A percentile compares a stretch with the other conserved stretches of the same genome.
Evolutionary conservation across 2,888 invertebrate species (phyloP).

Genomic region (Lysandra bellargus): DNA sequence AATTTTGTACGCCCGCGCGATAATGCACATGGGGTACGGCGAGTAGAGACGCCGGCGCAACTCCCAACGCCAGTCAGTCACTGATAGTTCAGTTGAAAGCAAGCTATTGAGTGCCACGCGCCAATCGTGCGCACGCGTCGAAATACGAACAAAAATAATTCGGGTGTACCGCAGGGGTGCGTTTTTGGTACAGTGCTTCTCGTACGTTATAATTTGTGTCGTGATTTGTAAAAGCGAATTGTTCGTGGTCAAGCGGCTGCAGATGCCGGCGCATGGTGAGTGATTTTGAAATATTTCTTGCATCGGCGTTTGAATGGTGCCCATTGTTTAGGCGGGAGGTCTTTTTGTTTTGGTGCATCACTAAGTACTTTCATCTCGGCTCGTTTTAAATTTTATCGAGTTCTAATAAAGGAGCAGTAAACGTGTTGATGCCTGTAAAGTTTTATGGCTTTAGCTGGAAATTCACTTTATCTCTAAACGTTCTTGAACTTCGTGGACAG

Average conservation of each 20-base stretch:
- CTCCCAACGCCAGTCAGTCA: constrained; percentile 55
- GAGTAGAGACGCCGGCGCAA: constrained; percentile 62
- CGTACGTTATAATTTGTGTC: constrained; percentile 47
- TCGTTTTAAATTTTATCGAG: constrained; percentile 59
- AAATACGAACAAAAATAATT: constrained; percentile 58
- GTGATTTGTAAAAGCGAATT: constrained; percentile 52
- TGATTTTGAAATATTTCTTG: constrained; percentile 61
- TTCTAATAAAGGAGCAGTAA: constrained; percentile 69
- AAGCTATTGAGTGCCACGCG: constrained; percentile 65
- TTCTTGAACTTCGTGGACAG: constrained; percentile 52
- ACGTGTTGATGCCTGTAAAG: constrained; percentile 58
- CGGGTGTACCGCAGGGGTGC: constrained; percentile 62
- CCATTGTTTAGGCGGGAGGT: constrained; percentile 62
- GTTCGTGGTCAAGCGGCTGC: constrained; percentile 56
- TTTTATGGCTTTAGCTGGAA: constrained; percentile 64
- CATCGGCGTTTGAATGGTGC: constrained; percentile 63
- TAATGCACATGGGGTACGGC: constrained; percentile 70
- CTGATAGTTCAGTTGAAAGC: constrained; percentile 60
- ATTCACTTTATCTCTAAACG: constrained; percentile 58
- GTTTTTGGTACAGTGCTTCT: constrained; percentile 58
- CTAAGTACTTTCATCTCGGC: constrained; percentile 61
- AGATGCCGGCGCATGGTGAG: constrained; percentile 75
- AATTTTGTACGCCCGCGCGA: constrained; percentile 53
- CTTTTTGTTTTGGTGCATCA: constrained; percentile 55
- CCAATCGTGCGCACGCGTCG: constrained; percentile 58